Conservation (phyloP, 2,113 vertebrate genomes). For the Asarcornis scutulata region DNA sequence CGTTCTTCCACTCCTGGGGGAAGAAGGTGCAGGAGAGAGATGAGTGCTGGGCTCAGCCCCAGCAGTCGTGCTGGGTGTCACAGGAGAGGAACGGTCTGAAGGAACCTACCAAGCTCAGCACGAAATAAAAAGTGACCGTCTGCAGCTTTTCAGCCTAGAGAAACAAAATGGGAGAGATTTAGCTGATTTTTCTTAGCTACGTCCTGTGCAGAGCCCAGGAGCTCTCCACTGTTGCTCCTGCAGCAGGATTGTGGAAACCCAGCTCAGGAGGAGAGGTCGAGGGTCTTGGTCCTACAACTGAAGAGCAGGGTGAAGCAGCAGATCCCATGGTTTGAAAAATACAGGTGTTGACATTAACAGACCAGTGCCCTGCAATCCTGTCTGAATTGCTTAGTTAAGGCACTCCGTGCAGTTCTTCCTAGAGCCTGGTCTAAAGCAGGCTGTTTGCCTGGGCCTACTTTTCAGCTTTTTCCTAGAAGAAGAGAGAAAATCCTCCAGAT, state of each 20-base stretch:
- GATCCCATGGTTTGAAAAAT: background rate
- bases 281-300: fast-evolving
- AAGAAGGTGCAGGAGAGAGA: background rate
- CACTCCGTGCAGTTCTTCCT: fast-evolving
- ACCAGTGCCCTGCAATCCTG: background rate
- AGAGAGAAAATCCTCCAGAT: background rate
- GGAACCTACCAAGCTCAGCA: slow-evolving; percentile 57
- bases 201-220: background rate
- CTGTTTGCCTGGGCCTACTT: background rate
- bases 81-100: fast-evolving
- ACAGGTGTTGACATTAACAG: background rate
- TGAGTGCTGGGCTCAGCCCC: background rate
- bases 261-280: background rate
- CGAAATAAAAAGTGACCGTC: slow-evolving; percentile 51
- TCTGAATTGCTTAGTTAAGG: background rate
- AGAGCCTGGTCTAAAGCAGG: background rate
- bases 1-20: slow-evolving; percentile 60
- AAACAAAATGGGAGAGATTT: background rate
- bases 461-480: background rate
- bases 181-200: background rate
- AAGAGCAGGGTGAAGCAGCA: background rate
- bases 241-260: background rate
- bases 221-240: background rate
- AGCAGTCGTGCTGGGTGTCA: fast-evolving
- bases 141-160: slow-evolving; percentile 69